Evolutionary conservation across 2,888 invertebrate genomes (phyloP), one percentile per base, ranked within the genome.

Genomic region (Heliothis peltigera): DNA sequence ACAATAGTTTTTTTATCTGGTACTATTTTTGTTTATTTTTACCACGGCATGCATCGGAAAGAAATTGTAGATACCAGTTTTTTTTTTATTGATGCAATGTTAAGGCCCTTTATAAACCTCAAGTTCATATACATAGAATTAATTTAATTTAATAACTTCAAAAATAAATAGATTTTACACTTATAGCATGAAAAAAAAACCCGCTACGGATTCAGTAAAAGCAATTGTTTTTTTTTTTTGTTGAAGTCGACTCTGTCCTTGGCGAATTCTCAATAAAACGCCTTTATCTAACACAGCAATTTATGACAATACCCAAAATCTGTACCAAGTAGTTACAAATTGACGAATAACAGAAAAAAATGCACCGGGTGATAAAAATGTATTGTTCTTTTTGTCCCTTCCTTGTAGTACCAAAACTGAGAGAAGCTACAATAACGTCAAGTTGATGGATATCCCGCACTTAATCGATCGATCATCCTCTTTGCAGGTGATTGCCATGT

Each of bases 401-500:
- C 39, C 19, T 43, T 46, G 12, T 0, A 17, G 35, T 19, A 51
- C 71, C 78, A 85, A 84, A 82, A 83, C 74, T 65, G 55, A 60
- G 60, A 65, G 62, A 69, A 0, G 17, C 32, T 8, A 32, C 12
- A 76, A 82, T 83, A 80, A 84, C 83, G 74, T 65, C 70, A 80
- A 80, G 71, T 73, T 82, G 81, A 82, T 84, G 76, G 80, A 83
- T 77, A 77, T 75, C 32, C 62, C 66, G 75, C 60, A 74, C 77
- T 77, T 71, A 81, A 86, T 81, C 81, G 79, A 84, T 82, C 82
- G 79, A 84, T 82, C 82, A 64, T 60, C 66, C 39, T 68, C 43
- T 73, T 71, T 64, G 25, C 59, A 70, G 68, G 49, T 57, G 53
- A 66, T 60, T 63, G 28, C 58, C 53, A 64, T 64, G 32, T 58